phyloP scores from a whole-genome alignment of 1,140 invertebrate genomes.

The Hyposmocoma kahamanoa region DNA sequence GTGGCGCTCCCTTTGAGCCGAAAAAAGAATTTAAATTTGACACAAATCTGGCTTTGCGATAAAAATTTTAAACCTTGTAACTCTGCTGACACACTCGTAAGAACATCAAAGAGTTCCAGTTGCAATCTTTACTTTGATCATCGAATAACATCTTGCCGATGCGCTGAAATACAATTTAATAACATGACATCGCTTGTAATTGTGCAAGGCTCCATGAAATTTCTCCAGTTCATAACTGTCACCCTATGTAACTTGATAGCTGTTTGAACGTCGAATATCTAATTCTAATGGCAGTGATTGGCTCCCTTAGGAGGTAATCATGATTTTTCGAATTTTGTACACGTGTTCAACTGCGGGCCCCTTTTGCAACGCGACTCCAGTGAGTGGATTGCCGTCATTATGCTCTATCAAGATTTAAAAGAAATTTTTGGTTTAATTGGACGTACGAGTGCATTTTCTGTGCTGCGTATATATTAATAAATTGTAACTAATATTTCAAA shows the following conservation, averaged over 20 bases:
- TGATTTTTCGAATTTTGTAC: slow-evolving; percentile 65
- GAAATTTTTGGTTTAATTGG: slow-evolving; percentile 29
- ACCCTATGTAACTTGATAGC: slow-evolving; percentile 56
- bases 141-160: neutral
- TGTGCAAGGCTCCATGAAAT: slow-evolving; percentile 14
- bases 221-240: slow-evolving; percentile 30
- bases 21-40: slow-evolving; percentile 15
- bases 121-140: slow-evolving; percentile 17
- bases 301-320: slow-evolving; percentile 68
- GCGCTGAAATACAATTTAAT: slow-evolving; percentile 8
- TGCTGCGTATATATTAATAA: too few relatives aligned
- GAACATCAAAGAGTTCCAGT: neutral
- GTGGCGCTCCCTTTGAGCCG: slow-evolving; percentile 24
- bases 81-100: neutral
- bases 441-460: too few relatives aligned
- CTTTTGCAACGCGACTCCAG: slow-evolving; percentile 52
- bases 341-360: slow-evolving; percentile 62
- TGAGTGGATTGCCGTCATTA: slow-evolving; percentile 33
- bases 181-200: slow-evolving; percentile 12
- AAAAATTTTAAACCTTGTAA: slow-evolving; percentile 4
- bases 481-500: too few relatives aligned
- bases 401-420: slow-evolving; percentile 27
- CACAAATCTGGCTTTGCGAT: slow-evolving; percentile 9
- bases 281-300: slow-evolving; percentile 69
- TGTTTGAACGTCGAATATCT: slow-evolving; percentile 63